Evolutionary conservation across 2,797 vertebrate genomes (phyloP), one percentile per base, ranked within the genome.

Genomic region (Paratrypauchen microcephalus): DNA sequence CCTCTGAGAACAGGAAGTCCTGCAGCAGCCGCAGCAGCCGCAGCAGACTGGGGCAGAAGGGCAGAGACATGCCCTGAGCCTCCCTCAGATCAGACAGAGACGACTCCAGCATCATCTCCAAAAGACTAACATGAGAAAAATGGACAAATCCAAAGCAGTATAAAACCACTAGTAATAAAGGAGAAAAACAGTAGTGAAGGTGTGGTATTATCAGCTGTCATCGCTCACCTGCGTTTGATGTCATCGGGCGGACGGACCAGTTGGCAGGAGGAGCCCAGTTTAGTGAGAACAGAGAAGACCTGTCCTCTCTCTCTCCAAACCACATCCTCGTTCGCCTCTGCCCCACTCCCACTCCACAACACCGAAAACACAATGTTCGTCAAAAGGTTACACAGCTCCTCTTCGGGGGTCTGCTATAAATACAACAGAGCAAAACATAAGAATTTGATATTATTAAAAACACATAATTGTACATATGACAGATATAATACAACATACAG

Each of bases 51-150:
- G 96, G 95, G 68, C 91, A 91, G 87, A 97, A 94, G 0, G 95
- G 92, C 78, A 95, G 83, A 18, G 87, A 30, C 1, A 92, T 80
- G 0, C 91, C 82, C 0, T 94, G 87, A 0, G 94, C 89, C 3
- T 96, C 96, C 78, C 95, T 95, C 83, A 99, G 87, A 84, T 99
- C 98, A 0, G 94, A 95, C 86, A 97, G 77, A 0, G 96, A 96
- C 0, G 97, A 98, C 86, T 99, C 98, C 92, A 99, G 85, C 98
- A 99, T 99, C 97, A 98, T 97, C 93, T 99, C 98, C 90, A 99
- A 83, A 66, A 99, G 91, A 89, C 98, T 99, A 78, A 16, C 23
- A 71, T 9, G 82, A 54, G 19, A 73, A 21, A 39, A 15, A 57
- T 28, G 0, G 6, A 57, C 6, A 26, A 57, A 28, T 16, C 5